These are phyloP conservation scores for Paradisaea rubra DNA, from an alignment of 2,113 vertebrate species.

Conservation along the genomic window DNA sequence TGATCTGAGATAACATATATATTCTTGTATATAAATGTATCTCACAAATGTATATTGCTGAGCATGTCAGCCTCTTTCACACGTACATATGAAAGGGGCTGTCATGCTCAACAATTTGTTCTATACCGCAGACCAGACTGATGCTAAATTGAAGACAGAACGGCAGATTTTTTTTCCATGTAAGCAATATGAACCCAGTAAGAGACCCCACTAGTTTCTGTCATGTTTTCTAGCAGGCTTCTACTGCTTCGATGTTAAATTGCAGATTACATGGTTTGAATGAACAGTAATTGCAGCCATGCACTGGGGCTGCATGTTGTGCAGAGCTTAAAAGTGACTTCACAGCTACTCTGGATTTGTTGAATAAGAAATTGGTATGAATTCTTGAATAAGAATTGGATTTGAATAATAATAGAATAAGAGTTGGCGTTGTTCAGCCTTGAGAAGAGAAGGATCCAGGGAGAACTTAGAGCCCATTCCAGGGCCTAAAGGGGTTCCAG, in stretches of 20 bases:
- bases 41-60: background rate
- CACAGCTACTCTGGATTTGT: background rate
- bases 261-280: conserved; percentile 1
- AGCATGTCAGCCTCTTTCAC: background rate
- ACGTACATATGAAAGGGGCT: background rate
- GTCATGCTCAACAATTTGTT: conserved; percentile 45
- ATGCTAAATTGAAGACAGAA: conserved; percentile 51
- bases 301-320: background rate
- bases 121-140: conserved; percentile 22
- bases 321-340: background rate
- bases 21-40: background rate
- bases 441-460: background rate
- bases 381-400: background rate
- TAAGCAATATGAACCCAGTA: background rate
- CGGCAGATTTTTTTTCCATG: background rate
- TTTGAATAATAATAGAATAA: background rate
- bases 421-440: rapidly evolving
- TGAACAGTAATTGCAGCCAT: conserved; percentile 9
- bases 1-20: conserved; percentile 63
- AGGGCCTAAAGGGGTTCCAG: background rate
- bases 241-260: background rate
- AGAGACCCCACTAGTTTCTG: background rate
- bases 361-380: background rate
- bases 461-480: background rate
- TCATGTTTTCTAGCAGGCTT: background rate